phyloP scores from a whole-genome alignment of 1,140 invertebrate genomes.

The Drosophila prosaltans region DNA sequence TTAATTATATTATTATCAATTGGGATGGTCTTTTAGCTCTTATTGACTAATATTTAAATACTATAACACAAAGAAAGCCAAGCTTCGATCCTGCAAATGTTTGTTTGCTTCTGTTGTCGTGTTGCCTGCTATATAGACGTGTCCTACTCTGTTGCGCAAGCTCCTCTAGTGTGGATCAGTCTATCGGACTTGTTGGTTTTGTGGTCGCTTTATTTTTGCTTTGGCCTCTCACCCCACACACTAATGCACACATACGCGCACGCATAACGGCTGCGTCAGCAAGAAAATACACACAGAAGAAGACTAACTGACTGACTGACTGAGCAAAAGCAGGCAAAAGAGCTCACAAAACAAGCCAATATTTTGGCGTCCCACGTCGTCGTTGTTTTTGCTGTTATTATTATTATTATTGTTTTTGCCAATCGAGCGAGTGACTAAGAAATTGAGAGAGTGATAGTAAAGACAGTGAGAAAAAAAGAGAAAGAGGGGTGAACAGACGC shows the following conservation, averaged over 20 bases:
- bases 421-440: constrained; percentile 32
- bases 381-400: constrained; percentile 47
- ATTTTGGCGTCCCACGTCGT: constrained; percentile 21
- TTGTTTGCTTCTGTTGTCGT: too few relatives aligned
- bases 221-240: constrained; percentile 41
- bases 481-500: neutral
- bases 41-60: too few relatives aligned
- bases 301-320: neutral
- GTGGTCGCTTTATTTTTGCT: constrained; percentile 54
- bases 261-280: constrained; percentile 61
- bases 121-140: neutral
- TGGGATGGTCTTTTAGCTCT: too few relatives aligned
- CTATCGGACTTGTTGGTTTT: constrained; percentile 9
- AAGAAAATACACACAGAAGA: constrained; percentile 58
- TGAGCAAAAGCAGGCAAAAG: neutral
- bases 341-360: constrained; percentile 5
- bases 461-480: neutral
- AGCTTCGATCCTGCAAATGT: too few relatives aligned
- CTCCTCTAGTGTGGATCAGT: constrained; percentile 16
- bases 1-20: too few relatives aligned
- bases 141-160: constrained; percentile 4
- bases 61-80: too few relatives aligned
- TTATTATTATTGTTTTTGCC: constrained; percentile 39
- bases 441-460: constrained; percentile 4
- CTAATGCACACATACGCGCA: constrained; percentile 1